phyloP scores from a whole-genome alignment of 2,888 invertebrate genomes.

The Phytoseiulus persimilis region DNA sequence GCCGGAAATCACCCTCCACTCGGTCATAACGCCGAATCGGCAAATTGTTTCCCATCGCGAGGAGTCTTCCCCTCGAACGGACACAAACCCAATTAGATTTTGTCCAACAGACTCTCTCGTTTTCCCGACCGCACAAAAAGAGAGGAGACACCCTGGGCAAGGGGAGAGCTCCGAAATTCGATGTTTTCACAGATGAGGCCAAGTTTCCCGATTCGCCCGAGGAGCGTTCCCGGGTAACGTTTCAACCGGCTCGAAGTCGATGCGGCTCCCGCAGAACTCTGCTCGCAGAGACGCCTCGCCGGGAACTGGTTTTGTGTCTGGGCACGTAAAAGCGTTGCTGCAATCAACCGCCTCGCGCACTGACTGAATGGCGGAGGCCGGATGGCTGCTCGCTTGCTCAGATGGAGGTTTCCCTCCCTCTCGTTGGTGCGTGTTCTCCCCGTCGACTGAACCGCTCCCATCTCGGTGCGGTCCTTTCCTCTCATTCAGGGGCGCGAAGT shows the following conservation, averaged over 20 bases:
- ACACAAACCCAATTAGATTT: too few species aligned
- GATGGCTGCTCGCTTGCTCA: neutral
- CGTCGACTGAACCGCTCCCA: neutral
- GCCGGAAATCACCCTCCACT: too few species aligned
- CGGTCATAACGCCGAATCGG: too few species aligned
- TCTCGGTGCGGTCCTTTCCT: neutral
- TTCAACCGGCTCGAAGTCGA: neutral
- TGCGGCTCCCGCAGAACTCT: neutral
- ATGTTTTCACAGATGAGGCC: too few species aligned
- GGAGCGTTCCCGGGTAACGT: too few species aligned
- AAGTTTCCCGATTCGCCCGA: too few species aligned
- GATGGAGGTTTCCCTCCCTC: neutral
- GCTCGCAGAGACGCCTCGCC: neutral
- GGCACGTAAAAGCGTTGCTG: neutral
- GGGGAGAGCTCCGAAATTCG: too few species aligned
- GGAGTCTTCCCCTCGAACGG: too few species aligned
- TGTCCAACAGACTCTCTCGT: too few species aligned
- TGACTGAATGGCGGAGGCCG: neutral
- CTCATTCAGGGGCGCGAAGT: slow-evolving; percentile 5
- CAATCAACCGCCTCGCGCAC: neutral
- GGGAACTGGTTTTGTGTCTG: neutral
- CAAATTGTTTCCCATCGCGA: too few species aligned
- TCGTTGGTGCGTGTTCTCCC: neutral
- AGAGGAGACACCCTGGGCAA: too few species aligned
- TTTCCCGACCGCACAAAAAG: too few species aligned